Conservation (phyloP, 2,888 invertebrate species). For the Limnephilus lunatus region DNA sequence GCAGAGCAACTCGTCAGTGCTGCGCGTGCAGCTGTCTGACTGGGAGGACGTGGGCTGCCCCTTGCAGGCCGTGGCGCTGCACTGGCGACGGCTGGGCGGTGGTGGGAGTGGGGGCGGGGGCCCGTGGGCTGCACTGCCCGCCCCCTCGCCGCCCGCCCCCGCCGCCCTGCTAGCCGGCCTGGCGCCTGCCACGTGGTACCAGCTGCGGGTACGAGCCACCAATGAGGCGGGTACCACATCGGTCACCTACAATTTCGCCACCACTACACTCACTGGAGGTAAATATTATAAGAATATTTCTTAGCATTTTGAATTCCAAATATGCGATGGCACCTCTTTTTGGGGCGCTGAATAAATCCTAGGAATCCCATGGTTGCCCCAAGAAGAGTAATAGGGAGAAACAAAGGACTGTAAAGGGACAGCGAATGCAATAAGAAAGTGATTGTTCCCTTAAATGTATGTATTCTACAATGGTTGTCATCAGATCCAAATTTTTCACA, state of each 20-base stretch:
- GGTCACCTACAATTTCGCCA: constrained; percentile 80
- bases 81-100: constrained; percentile 43
- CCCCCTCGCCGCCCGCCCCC: constrained; percentile 7
- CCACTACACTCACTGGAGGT: constrained; percentile 77
- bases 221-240: constrained; percentile 81
- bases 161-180: constrained; percentile 70
- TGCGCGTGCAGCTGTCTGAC: constrained; percentile 86
- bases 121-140: constrained; percentile 10
- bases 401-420: too few relatives aligned
- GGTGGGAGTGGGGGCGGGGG: constrained; percentile 9
- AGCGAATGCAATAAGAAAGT: too few relatives aligned
- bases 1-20: constrained; percentile 87
- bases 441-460: too few relatives aligned
- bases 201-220: constrained; percentile 79
- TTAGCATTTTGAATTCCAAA: background rate
- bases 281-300: background rate
- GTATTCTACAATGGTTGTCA: too few relatives aligned
- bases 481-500: too few relatives aligned
- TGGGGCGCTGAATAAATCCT: too few relatives aligned
- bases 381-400: too few relatives aligned
- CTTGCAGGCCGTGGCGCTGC: constrained; percentile 71
- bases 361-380: too few relatives aligned
- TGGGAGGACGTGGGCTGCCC: constrained; percentile 93
- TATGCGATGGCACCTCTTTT: too few relatives aligned
- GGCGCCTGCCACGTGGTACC: constrained; percentile 79